phyloP scores from a whole-genome alignment of 2,113 vertebrate genomes.

The Leptodactylus fuscus region DNA sequence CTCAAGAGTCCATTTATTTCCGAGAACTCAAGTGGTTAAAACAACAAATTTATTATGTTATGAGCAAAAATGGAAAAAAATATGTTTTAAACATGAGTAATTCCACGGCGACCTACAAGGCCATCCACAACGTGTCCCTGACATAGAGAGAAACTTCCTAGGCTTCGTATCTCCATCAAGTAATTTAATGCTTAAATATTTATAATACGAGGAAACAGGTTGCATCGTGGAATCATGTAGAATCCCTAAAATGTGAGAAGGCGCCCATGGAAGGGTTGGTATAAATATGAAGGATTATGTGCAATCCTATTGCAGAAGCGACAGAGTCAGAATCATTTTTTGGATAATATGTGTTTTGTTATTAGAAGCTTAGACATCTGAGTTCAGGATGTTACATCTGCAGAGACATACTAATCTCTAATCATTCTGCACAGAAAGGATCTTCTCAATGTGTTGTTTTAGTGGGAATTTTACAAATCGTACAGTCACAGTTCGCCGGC shows the following conservation, averaged over 20 bases:
- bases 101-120: no score
- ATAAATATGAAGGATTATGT: conserved; percentile 39
- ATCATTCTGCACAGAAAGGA: not conserved
- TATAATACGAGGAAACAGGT: not conserved
- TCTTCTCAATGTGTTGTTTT: not conserved
- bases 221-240: not conserved
- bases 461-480: not conserved
- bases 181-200: not conserved
- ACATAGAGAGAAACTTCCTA: no score
- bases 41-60: not conserved
- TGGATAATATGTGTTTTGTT: conserved; percentile 34
- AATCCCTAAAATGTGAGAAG: not conserved
- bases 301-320: not conserved
- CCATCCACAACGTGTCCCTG: no score
- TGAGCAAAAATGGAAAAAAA: not conserved
- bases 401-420: not conserved
- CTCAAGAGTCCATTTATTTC: conserved; percentile 37
- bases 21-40: conserved; percentile 19
- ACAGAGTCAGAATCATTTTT: conserved; percentile 11
- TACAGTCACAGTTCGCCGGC: not conserved
- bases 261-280: not conserved
- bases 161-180: no score
- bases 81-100: not conserved
- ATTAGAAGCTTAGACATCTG: conserved; percentile 7
- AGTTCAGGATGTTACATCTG: conserved; percentile 16